These are phyloP conservation scores for Tenthredo mesomela DNA, from an alignment of 2,888 invertebrate species.

Conservation along the genomic window DNA sequence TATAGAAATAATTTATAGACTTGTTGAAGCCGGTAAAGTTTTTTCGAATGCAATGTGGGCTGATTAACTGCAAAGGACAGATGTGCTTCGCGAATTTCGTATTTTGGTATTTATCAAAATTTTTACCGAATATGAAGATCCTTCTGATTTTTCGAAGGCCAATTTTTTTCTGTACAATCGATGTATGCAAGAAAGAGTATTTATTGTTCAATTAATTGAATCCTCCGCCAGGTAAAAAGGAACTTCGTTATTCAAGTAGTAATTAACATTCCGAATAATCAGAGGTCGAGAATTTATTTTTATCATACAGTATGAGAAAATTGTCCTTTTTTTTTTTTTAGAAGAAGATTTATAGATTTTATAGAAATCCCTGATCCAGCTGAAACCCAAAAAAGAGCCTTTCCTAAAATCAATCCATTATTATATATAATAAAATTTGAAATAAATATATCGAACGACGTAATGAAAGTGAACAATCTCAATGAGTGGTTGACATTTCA, in stretches of 20 bases:
- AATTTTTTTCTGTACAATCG: not conserved
- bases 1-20: not conserved
- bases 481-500: conserved; percentile 25
- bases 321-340: too few relatives aligned
- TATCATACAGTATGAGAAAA: not conserved
- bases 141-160: not conserved
- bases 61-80: not conserved
- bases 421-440: not conserved
- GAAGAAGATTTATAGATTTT: too few relatives aligned
- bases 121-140: too few relatives aligned
- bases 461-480: not conserved
- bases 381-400: too few relatives aligned
- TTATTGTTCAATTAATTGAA: not conserved
- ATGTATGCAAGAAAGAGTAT: not conserved
- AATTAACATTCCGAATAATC: not conserved
- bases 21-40: not conserved
- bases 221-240: not conserved
- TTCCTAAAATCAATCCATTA: not conserved
- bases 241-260: not conserved
- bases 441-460: not conserved
- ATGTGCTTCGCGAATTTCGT: not conserved
- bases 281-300: not conserved
- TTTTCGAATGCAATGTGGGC: not conserved
- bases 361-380: not conserved
- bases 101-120: too few relatives aligned